phyloP scores from a whole-genome alignment of 2,888 invertebrate genomes.

The Hirtodrosophila alboralis region DNA sequence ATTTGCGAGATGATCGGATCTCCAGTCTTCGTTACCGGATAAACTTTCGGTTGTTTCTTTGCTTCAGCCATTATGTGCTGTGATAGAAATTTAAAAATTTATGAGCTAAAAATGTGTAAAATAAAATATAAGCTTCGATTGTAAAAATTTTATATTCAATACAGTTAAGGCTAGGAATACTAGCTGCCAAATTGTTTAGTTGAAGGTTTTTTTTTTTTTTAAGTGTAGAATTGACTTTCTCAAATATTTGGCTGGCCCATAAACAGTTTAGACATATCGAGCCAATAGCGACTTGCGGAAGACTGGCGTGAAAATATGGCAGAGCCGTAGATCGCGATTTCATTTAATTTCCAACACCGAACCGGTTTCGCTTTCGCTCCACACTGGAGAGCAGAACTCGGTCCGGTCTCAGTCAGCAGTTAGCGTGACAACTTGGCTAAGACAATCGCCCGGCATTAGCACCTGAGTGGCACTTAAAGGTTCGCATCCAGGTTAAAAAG shows the following conservation, averaged over 20 bases:
- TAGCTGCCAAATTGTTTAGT: no score
- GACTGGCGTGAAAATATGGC: conserved; percentile 59
- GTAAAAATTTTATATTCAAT: no score
- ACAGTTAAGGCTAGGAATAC: no score
- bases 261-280: conserved; percentile 9
- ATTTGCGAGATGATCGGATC: conserved; percentile 89
- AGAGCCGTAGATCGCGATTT: conserved; percentile 52
- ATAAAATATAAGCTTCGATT: neutral
- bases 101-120: no score
- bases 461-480: conserved; percentile 30
- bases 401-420: conserved; percentile 6
- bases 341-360: conserved; percentile 14
- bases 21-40: conserved; percentile 43
- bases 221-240: conserved; percentile 19
- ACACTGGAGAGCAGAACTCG: neutral
- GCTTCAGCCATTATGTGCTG: conserved; percentile 21
- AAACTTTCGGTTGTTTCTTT: conserved; percentile 1
- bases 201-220: neutral
- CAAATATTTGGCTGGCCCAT: neutral
- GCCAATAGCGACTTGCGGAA: conserved; percentile 5
- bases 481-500: conserved; percentile 36
- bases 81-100: no score
- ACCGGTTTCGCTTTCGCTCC: conserved; percentile 29
- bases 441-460: conserved; percentile 22
- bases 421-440: conserved; percentile 40